Base-by-base conservation (phyloP, 2,113 vertebrate species). In the Clarias macrocephalus region DNA sequence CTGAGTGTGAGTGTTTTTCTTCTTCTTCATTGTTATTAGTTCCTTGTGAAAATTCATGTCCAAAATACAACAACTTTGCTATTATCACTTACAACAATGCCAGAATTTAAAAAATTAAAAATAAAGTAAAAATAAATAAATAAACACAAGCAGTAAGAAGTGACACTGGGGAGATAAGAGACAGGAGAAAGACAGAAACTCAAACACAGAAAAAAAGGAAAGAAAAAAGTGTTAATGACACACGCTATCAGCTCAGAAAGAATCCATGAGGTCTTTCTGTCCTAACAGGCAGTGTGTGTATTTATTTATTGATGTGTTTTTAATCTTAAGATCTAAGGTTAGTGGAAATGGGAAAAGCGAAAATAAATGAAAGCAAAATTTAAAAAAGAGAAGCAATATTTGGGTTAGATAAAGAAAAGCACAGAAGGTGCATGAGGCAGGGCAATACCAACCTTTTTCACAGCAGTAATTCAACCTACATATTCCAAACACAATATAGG, bases 401-500 rank as follows among this genome's bases (percentile, higher is more conserved):
- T 95, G 95, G 96, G 96, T 97, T 96, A 96, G 96, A 96, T 93
- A 93, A 88, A 80, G 42, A 81, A 85, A 96, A 94, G 95, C 94
- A 92, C 96, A 96, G 96, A 87, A 97, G 95, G 98, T 96, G 97
- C 96, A 97, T 95, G 98, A 96, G 96, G 97, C 97, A 99, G 96
- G 96, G 96, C 96, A 99, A 95, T 99, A 99, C 98, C 98, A 99
- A 99, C 98, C 98, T 99, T 99, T 48, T 98, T 99, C 93, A 94
- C 95, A 98, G 97, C 96, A 96, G 98, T 97, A 98, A 99, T 96
- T 96, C 96, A 98, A 97, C 97, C 97, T 98, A 97, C 84, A 88
- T 96, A 99, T 98, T 99, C 97, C 97, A 97, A 97, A 98, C 99
- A 98, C 94, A 99, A 98, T 96, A 96, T 98, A 99, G 97, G 96